phyloP scores from a whole-genome alignment of 1,140 invertebrate species.

The Orchestia grillus region DNA sequence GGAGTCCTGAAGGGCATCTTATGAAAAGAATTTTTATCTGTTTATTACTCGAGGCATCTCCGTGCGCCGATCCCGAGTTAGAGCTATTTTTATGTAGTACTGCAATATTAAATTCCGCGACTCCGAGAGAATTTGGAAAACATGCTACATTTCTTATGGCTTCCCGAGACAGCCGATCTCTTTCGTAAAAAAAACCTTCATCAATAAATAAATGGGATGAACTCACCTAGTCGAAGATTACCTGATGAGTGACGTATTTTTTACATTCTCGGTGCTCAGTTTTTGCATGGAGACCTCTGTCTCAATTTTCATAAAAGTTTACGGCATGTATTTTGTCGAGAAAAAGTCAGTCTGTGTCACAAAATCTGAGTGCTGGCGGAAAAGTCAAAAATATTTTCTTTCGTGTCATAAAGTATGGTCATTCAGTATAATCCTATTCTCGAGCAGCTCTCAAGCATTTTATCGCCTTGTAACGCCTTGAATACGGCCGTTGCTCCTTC shows the following conservation, averaged over 20 bases:
- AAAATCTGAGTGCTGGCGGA: neutral
- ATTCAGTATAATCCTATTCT: too few species aligned
- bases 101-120: neutral
- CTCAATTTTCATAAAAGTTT: neutral
- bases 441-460: neutral
- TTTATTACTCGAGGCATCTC: neutral
- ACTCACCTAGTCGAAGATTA: neutral
- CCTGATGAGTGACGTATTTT: neutral
- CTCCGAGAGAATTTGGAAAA: neutral
- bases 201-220: neutral
- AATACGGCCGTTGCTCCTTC: too few species aligned
- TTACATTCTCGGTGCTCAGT: neutral
- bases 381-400: neutral
- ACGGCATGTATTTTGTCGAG: neutral
- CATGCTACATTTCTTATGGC: neutral
- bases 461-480: too few species aligned
- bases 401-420: neutral
- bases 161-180: neutral
- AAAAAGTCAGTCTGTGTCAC: neutral
- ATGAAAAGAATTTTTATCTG: neutral
- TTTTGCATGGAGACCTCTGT: neutral
- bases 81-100: neutral
- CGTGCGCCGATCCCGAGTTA: neutral
- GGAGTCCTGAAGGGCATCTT: neutral
- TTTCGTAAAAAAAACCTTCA: neutral